These are phyloP conservation scores for Xyrichtys novacula DNA, from an alignment of 2,797 vertebrate species.

Conservation along the genomic window DNA sequence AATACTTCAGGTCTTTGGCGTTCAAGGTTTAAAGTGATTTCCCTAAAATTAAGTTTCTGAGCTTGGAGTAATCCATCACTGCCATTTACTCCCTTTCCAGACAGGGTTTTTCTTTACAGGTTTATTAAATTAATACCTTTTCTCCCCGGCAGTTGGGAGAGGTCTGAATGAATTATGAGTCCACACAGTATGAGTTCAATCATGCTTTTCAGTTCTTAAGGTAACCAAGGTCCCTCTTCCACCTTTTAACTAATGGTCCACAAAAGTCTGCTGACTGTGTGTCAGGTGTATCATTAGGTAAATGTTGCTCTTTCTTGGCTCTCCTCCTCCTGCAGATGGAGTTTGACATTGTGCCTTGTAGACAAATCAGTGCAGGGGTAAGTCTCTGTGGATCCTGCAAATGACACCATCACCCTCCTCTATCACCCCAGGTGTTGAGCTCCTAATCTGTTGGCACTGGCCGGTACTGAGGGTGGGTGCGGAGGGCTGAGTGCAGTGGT, in stretches of 20 bases:
- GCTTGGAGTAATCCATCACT: constrained; percentile 81
- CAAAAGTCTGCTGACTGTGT: constrained; percentile 48
- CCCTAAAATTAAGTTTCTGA: constrained; percentile 80
- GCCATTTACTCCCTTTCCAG: constrained; percentile 75
- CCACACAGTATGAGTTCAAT: constrained; percentile 64
- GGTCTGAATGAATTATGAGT: constrained; percentile 79
- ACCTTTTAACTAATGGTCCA: constrained; percentile 62
- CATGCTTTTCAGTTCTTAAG: constrained; percentile 59
- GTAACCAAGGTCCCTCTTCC: constrained; percentile 44
- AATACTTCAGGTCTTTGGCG: constrained; percentile 76
- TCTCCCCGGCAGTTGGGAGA: constrained; percentile 64
- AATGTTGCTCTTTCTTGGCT: constrained; percentile 63
- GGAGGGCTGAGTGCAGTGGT: constrained; percentile 43
- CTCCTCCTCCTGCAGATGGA: constrained; percentile 47
- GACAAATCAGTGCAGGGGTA: constrained; percentile 43
- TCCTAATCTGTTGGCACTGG: constrained; percentile 63
- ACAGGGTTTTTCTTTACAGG: constrained; percentile 74
- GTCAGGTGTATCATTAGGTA: constrained; percentile 56
- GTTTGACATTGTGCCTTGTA: constrained; percentile 63
- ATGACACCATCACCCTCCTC: constrained; percentile 67
- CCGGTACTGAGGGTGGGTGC: constrained; percentile 38
- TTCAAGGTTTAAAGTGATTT: constrained; percentile 79
- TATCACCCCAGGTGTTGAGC: constrained; percentile 63
- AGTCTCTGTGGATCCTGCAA: constrained; percentile 58
- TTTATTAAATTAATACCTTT: constrained; percentile 84